Evolutionary conservation across 2,797 vertebrate species (phyloP), one percentile per base, ranked within the genome.

Genomic region (Triplophysa bombifrons): DNA sequence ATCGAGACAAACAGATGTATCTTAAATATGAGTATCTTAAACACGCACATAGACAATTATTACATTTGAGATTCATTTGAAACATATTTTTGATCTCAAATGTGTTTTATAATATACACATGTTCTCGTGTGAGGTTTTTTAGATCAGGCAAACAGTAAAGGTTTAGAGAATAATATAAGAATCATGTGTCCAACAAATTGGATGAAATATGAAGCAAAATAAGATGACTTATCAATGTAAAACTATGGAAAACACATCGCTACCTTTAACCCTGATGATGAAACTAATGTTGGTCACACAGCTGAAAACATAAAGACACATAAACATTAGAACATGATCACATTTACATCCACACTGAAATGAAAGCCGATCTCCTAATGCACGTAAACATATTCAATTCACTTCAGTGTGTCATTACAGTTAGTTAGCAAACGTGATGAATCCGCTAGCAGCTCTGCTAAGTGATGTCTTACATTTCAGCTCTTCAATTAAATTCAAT

Each of bases 401-500:
- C 27, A 61, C 58, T 27, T 30, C 22, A 8, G 58, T 27, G 16
- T 30, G 17, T 38, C 25, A 67, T 8, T 16, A 56, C 19, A 46
- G 38, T 30, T 19, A 68, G 7, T 30, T 41, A 68, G 7, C 38
- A 53, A 71, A 63, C 46, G 30, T 70, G 10, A 10, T n/a, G 56
- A 78, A 30, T 71, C 67, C 14, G 67, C 27, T 78, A 71, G 67
- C 67, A 63, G 65, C 17, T 11, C 7, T 63, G 60, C 56, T 78
- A 71, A 41, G 13, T 6, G 4, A 48, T 70, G 38, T 56, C 22
- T 27, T 5, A 25, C 46, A 19, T 56, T 38, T 27, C 20, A 46
- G 0, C 3, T 6, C 8, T 46, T 63, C 25, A 51, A 78, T 14
- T 34, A 25, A 38, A 5, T 0, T 9, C 13, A 22, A 46, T 25